These are phyloP conservation scores for Lutjanus argentimaculatus DNA, from an alignment of 2,797 vertebrate species.

Conservation along the genomic window DNA sequence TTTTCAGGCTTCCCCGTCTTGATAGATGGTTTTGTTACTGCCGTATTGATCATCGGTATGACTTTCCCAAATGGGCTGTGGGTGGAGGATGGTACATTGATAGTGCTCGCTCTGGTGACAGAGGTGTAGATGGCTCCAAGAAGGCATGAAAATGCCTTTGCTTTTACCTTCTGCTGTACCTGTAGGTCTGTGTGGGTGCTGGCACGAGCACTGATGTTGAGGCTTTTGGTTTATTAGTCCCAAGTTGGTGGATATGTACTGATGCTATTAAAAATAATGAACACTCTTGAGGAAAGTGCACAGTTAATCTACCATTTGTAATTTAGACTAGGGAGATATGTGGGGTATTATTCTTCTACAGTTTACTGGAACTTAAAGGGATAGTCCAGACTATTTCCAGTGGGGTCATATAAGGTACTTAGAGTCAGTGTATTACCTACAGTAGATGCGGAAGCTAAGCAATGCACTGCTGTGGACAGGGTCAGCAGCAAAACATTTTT, in stretches of 20 bases:
- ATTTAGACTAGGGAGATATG: neutral
- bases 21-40: slow-evolving; percentile 68
- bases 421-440: no score
- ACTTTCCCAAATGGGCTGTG: slow-evolving; percentile 60
- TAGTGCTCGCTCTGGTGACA: slow-evolving; percentile 20
- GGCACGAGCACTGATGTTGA: neutral
- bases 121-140: slow-evolving; percentile 34
- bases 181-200: slow-evolving; percentile 34
- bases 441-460: no score
- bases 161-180: slow-evolving; percentile 41
- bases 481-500: no score
- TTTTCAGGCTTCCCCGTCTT: slow-evolving; percentile 48
- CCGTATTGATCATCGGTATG: slow-evolving; percentile 75
- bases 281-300: neutral
- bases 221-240: slow-evolving; percentile 33
- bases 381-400: no score
- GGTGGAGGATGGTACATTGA: slow-evolving; percentile 52
- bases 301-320: neutral
- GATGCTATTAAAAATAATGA: neutral
- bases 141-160: slow-evolving; percentile 34
- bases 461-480: no score
- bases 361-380: neutral
- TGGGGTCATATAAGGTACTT: no score
- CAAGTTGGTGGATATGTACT: slow-evolving; percentile 1
- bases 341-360: neutral